A percentile compares a stretch with the other conserved stretches of the same genome.
phyloP scores from a whole-genome alignment of 2,797 vertebrate species.

The Mormyrops boulengeri region DNA sequence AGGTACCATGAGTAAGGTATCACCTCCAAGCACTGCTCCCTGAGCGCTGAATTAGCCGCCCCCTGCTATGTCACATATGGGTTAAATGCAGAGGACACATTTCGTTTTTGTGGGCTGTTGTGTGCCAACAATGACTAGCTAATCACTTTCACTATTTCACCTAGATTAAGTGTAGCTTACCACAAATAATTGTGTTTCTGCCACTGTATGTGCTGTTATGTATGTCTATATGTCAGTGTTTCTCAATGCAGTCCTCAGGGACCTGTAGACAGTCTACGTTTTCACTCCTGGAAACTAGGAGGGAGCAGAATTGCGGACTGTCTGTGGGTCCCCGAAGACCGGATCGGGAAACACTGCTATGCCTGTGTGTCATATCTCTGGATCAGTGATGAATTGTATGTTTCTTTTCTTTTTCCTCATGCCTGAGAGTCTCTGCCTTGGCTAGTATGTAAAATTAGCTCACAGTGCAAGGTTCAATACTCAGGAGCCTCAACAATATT shows the following conservation, averaged over 20 bases:
- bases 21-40: too few relatives aligned
- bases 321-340: neutral
- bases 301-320: neutral
- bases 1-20: too few relatives aligned
- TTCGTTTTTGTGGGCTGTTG: too few relatives aligned
- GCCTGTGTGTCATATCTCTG: neutral
- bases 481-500: neutral
- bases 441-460: neutral
- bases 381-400: neutral
- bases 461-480: neutral
- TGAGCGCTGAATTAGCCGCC: too few relatives aligned
- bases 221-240: neutral
- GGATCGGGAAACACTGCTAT: neutral
- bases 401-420: neutral
- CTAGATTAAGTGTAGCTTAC: neutral
- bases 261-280: neutral
- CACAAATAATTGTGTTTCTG: neutral
- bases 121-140: neutral
- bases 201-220: neutral
- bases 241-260: neutral
- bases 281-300: neutral
- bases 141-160: neutral
- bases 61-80: too few relatives aligned
- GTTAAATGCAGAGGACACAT: too few relatives aligned
- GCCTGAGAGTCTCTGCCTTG: neutral